Evolutionary conservation across 2,113 vertebrate species (phyloP).

Genomic region (Aythya baeri): DNA sequence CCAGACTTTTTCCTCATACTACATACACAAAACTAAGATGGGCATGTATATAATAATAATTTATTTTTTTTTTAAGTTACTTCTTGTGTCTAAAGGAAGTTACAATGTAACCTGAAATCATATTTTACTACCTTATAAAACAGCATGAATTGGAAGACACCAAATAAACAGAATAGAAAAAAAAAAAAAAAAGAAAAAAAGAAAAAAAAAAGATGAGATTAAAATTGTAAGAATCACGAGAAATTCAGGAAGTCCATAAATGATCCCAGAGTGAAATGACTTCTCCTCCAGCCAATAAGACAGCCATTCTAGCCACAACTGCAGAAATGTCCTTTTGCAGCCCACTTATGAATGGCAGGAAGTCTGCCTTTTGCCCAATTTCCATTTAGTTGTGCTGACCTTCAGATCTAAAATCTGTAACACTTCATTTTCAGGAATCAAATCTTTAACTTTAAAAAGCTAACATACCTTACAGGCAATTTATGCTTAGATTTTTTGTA

Average conservation of each 20-base stretch:
- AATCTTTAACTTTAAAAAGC: not conserved
- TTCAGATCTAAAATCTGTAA: not conserved
- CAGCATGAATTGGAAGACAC: not conserved
- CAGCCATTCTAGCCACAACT: not conserved
- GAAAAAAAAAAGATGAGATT: no score
- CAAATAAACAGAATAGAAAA: not conserved
- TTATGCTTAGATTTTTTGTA: not conserved
- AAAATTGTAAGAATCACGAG: not conserved
- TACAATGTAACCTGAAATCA: not conserved
- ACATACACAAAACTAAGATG: not conserved
- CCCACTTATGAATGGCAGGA: not conserved
- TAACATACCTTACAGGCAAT: not conserved
- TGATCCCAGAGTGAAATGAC: not conserved
- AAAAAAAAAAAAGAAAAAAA: not conserved
- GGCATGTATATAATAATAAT: no score
- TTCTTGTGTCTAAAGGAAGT: not conserved
- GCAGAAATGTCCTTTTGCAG: not conserved
- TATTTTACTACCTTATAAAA: not conserved
- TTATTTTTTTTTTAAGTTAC: not conserved
- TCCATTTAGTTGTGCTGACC: not conserved
- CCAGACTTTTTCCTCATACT: not conserved
- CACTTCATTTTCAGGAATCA: not conserved
- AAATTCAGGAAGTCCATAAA: not conserved
- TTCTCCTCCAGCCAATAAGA: not conserved
- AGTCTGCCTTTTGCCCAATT: not conserved